These are phyloP conservation scores for Catocala sponsa DNA, from an alignment of 2,888 invertebrate genomes.

Conservation along the genomic window DNA sequence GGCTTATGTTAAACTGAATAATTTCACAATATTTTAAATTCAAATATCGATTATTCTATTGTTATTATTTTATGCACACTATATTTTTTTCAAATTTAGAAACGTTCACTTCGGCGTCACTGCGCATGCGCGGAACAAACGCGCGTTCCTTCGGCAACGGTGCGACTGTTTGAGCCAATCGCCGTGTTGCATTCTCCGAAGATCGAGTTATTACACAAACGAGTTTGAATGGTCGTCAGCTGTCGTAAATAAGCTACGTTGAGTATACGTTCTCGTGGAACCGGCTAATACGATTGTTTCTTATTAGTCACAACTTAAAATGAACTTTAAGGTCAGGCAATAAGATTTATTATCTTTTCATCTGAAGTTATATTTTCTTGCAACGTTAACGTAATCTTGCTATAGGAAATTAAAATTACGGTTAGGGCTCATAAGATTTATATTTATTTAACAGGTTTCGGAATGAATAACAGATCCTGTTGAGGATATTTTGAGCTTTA, in stretches of 20 bases:
- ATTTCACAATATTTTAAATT: conserved; percentile 35
- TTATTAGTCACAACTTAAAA: conserved; percentile 37
- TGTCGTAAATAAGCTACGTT: conserved; percentile 58
- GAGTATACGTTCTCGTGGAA: conserved; percentile 58
- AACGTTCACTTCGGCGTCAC: conserved; percentile 54
- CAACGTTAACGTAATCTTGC: conserved; percentile 28
- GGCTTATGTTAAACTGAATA: conserved; percentile 27
- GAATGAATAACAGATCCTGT: conserved; percentile 34
- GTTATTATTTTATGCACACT: conserved; percentile 38
- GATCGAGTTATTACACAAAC: conserved; percentile 68
- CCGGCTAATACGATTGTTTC: conserved; percentile 61
- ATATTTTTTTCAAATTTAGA: conserved; percentile 48
- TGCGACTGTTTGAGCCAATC: conserved; percentile 71
- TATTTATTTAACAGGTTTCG: conserved; percentile 29
- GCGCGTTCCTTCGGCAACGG: conserved; percentile 47
- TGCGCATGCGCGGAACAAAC: conserved; percentile 65
- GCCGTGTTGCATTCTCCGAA: conserved; percentile 75
- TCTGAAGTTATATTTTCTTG: conserved; percentile 27
- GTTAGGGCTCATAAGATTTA: conserved; percentile 19
- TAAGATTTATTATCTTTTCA: conserved; percentile 51
- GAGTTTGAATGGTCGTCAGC: conserved; percentile 66
- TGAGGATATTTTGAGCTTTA: conserved; percentile 44
- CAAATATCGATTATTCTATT: conserved; percentile 31
- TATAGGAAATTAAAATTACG: conserved; percentile 37
- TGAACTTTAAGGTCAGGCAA: conserved; percentile 26